Base-by-base conservation (phyloP, 1,140 invertebrate species). In the Dendrolimus kikuchii region DNA sequence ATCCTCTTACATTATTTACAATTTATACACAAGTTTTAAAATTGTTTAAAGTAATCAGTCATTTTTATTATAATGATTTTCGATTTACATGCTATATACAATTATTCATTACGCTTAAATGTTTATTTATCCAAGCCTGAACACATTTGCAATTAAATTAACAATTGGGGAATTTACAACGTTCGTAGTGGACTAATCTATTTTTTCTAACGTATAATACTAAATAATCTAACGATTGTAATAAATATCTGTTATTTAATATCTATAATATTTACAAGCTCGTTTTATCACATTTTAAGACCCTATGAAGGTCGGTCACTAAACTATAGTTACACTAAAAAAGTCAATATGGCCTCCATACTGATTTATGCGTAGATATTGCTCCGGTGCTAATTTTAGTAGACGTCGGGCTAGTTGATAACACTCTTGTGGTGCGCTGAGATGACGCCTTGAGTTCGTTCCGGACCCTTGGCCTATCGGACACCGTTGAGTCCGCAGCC, bases 311-410 rank as follows among this genome's bases (percentile, higher is more conserved):
- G 58, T 64, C 72, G 68, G 56, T 59, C 66, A 62, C 59, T 67
- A 70, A 54, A 65, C 55, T 61, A 61, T 8, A 39, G 46, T 74
- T 64, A 49, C 59, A 66, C 64, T 71, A 62, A 42, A 50, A 73
- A 42, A 53, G 66, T 89, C 89, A 94, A 84, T 94, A 94, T 8
- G 93, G 93, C 67, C 92, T 88, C 93, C 93, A 94, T 7, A 94
- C 92, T 8, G 90, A 89, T 84, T 93, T 93, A 9, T 90, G 88
- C 10, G 86, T 77, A 37, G 87, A 86, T 65, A 90, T 82, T 5
- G 89, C 68, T 39, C 88, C 88, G 50, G 89, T 81, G 5, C 88
- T 79, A 41, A 92, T 86, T 67, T 91, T 93, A 0, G 92, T 93
- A 7, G 90, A 90, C 8, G 89, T 91, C 0, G 84, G 81, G 64